A percentile compares a stretch with the other conserved stretches of the same genome.
These are phyloP conservation scores for Electrona antarctica DNA, from an alignment of 2,113 vertebrate species.

Conservation along the genomic window DNA sequence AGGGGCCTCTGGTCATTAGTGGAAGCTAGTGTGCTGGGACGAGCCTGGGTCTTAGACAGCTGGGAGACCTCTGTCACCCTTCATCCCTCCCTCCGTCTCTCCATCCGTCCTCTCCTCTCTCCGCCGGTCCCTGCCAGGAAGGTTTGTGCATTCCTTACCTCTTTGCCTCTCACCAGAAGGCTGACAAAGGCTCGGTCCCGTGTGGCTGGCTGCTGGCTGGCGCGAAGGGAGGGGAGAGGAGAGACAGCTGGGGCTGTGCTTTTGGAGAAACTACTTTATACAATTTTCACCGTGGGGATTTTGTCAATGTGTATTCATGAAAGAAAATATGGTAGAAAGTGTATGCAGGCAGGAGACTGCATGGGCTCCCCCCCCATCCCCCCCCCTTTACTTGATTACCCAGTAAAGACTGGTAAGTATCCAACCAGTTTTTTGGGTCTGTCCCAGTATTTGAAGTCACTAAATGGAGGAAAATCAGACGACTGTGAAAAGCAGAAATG, in stretches of 20 bases:
- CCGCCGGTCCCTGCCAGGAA: slow-evolving; percentile 31
- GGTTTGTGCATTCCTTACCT: slow-evolving; percentile 30
- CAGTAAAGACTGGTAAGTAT: slow-evolving; percentile 3
- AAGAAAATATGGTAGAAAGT: not conserved
- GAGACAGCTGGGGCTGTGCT: slow-evolving; percentile 4
- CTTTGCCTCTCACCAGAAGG: slow-evolving; percentile 6
- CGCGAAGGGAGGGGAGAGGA: not conserved
- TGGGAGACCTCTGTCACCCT: slow-evolving; percentile 59
- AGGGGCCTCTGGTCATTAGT: slow-evolving; percentile 77
- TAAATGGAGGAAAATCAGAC: slow-evolving; percentile 16
- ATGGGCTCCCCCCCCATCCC: not conserved
- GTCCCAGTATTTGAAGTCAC: slow-evolving; percentile 22
- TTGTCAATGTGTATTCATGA: not conserved
- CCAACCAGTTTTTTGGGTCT: slow-evolving; percentile 24
- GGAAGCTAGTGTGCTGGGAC: slow-evolving; percentile 67
- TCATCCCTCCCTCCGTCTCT: slow-evolving; percentile 43
- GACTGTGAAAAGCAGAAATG: slow-evolving; percentile 1
- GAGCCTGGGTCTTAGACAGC: slow-evolving; percentile 67
- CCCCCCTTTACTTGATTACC: slow-evolving; percentile 9
- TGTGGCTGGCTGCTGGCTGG: slow-evolving; percentile 5
- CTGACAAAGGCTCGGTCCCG: slow-evolving; percentile 26
- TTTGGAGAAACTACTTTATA: slow-evolving; percentile 10
- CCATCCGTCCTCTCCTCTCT: slow-evolving; percentile 13
- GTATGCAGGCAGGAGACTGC: not conserved
- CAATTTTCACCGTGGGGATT: slow-evolving; percentile 3